These are phyloP conservation scores for Temnothorax rugatulus DNA, from an alignment of 2,888 invertebrate genomes.

Conservation along the genomic window DNA sequence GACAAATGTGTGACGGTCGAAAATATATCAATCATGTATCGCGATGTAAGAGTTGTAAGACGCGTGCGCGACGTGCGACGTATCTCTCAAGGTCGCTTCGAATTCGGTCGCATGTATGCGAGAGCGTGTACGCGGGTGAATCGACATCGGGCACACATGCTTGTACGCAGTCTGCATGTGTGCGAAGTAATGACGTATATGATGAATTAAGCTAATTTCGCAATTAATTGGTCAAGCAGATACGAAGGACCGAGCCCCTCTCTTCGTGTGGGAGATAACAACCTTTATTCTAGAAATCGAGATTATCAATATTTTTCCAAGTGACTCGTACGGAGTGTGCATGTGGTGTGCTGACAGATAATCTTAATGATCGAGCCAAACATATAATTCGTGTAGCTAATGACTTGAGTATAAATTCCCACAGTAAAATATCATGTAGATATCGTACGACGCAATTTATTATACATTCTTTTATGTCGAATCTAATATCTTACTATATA, in stretches of 20 bases:
- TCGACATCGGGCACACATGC: not conserved
- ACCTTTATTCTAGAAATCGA: not conserved
- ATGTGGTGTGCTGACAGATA: not conserved
- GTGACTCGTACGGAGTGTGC: constrained; percentile 1
- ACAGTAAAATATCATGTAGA: not conserved
- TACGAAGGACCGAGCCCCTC: constrained; percentile 25
- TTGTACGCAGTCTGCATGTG: not conserved
- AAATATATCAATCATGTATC: constrained; percentile 21
- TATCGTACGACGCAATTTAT: not conserved
- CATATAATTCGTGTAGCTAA: not conserved
- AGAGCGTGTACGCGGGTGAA: not conserved
- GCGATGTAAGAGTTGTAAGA: constrained; percentile 27
- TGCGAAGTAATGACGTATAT: constrained; percentile 23
- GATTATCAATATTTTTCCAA: constrained; percentile 31
- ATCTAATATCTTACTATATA: not conserved
- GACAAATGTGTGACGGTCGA: not conserved
- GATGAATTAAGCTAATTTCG: constrained; percentile 39
- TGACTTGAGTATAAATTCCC: not conserved
- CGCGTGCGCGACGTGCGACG: not conserved
- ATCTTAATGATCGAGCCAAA: constrained; percentile 13
- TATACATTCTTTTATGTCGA: not conserved
- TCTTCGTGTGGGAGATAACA: not conserved
- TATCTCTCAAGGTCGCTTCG: constrained; percentile 38
- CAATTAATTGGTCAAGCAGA: constrained; percentile 37
- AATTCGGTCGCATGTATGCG: constrained; percentile 2